Evolutionary conservation across 2,797 vertebrate genomes (phyloP), one percentile per base, ranked within the genome.

Genomic region (Pseudochromis fuscus): DNA sequence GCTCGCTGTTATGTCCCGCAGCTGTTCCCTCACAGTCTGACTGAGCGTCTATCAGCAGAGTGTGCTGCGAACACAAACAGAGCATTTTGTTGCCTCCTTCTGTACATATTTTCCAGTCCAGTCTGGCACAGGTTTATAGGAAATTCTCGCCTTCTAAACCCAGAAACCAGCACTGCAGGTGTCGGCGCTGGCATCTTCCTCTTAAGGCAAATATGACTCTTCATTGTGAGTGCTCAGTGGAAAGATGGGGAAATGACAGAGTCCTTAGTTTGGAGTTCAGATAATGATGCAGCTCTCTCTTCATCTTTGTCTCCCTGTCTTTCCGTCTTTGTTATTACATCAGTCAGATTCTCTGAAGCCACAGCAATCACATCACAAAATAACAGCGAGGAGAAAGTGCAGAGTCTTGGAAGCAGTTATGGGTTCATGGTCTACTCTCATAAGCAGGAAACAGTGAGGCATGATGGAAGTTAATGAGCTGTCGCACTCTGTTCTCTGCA

Each of bases 381-480:
- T 67, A 75, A 59, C 42, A 65, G 58, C 69, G 45, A 52, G 51
- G 52, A 50, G 27, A 56, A 64, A 67, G 64, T 49, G 62, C 25
- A 25, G 69, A 16, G 10, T 52, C 57, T 64, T 46, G 55, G 61
- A 76, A 68, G 63, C 65, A 53, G 68, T 70, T 51, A 46, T 8
- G 2, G 57, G 63, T 67, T 83, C 68, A 46, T 12, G 19, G 63
- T 62, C 67, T 68, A 35, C 62, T 46, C 58, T 77, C 70, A 64
- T 71, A n/a, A 73, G 79, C 72, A 56, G 77, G 59, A 83, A 71
- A 83, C 75, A 82, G 73, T 7, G 21, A 79, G 80, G 72, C 80
- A 73, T 85, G 75, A 85, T 85, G 82, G 84, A 42, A 81, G 80
- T 74, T 86, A 88, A 83, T 88, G 82, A 88, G 84, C 82, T 83